Conservation (phyloP, 2,888 invertebrate species). For the Abrostola tripartita region DNA sequence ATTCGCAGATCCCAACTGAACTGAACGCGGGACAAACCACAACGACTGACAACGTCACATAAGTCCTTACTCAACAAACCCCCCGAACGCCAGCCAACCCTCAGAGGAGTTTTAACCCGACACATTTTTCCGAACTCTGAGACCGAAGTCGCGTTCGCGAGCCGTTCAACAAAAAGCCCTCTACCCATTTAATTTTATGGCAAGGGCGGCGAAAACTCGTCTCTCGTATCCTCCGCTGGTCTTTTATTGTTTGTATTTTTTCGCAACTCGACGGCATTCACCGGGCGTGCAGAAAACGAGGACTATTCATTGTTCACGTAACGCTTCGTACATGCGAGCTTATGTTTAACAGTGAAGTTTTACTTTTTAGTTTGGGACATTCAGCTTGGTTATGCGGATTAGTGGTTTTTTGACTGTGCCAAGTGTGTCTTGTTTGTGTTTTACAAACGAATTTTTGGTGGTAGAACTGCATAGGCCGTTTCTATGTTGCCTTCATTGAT, state of each 20-base stretch:
- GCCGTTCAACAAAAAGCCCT: constrained; percentile 65
- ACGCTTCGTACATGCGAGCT: constrained; percentile 63
- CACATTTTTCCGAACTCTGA: constrained; percentile 60
- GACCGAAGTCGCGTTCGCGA: constrained; percentile 60
- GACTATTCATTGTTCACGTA: constrained; percentile 75
- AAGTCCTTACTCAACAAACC: constrained; percentile 41
- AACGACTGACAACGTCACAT: constrained; percentile 36
- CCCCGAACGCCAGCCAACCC: constrained; percentile 44
- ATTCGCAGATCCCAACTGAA: constrained; percentile 33
- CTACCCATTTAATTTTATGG: constrained; percentile 81
- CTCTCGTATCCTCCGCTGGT: constrained; percentile 64
- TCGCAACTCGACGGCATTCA: constrained; percentile 70
- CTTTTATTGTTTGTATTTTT: constrained; percentile 81
- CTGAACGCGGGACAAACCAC: constrained; percentile 42
- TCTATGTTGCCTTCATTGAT: not conserved
- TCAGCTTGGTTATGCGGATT: constrained; percentile 47
- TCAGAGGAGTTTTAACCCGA: constrained; percentile 55
- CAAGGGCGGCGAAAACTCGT: constrained; percentile 74
- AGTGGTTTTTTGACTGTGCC: constrained; percentile 21
- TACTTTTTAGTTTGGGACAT: constrained; percentile 46
- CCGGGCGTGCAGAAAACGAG: constrained; percentile 66
- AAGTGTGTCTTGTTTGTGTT: too few species aligned
- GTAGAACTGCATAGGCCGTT: not conserved
- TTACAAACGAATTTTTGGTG: constrained; percentile 4
- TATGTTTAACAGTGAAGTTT: constrained; percentile 52